Percentiles rank a stretch among this genome's conserved stretches.
phyloP scores from a whole-genome alignment of 2,888 invertebrate species.

The Lingula anatina region DNA sequence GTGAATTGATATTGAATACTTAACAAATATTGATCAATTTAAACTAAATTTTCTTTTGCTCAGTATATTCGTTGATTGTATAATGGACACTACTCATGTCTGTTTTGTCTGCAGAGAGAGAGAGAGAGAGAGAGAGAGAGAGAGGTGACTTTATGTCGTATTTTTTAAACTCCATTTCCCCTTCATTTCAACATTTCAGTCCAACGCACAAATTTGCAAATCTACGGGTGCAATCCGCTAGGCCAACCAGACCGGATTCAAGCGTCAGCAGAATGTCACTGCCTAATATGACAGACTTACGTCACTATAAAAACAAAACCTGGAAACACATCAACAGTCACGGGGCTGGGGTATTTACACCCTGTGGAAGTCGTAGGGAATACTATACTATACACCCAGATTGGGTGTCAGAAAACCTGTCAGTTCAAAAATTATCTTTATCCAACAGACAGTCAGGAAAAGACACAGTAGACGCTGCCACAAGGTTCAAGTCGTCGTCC shows the following conservation, averaged over 20 bases:
- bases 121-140: too few relatives aligned
- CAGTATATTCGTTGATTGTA: too few relatives aligned
- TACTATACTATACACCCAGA: constrained; percentile 47
- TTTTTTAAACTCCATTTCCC: too few relatives aligned
- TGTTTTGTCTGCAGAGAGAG: too few relatives aligned
- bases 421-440: constrained; percentile 31
- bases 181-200: constrained; percentile 12
- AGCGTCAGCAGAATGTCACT: constrained; percentile 3
- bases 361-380: constrained; percentile 23
- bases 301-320: constrained; percentile 12
- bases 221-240: constrained; percentile 10
- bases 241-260: constrained; percentile 4
- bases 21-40: too few relatives aligned
- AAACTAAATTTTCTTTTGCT: too few relatives aligned
- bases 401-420: constrained; percentile 44
- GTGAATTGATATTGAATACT: too few relatives aligned
- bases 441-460: constrained; percentile 16
- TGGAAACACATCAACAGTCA: constrained; percentile 19
- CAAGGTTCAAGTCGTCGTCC: constrained; percentile 16
- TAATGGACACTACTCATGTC: too few relatives aligned
- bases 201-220: constrained; percentile 6
- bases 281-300: not conserved
- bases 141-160: too few relatives aligned
- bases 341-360: constrained; percentile 36
- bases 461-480: too few relatives aligned